Percentiles rank a stretch among this genome's conserved stretches.
Evolutionary conservation across 1,140 invertebrate species (phyloP).

Genomic region (Zaprionus ornatus): DNA sequence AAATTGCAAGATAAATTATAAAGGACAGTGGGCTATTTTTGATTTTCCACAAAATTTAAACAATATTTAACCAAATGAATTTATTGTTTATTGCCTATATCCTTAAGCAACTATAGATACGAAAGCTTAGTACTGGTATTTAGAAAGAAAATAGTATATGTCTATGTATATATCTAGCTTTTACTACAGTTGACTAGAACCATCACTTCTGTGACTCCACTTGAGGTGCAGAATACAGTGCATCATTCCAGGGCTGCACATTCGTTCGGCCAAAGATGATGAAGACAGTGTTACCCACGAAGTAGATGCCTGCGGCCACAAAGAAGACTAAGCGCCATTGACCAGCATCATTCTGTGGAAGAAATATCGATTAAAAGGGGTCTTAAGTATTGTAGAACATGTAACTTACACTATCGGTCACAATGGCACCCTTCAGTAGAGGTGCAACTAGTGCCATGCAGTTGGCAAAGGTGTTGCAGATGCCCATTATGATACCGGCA

Average conservation of each 20-base stretch:
- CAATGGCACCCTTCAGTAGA: constrained; percentile 86
- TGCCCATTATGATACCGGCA: constrained; percentile 87
- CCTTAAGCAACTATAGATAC: neutral
- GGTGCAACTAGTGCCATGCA: constrained; percentile 89
- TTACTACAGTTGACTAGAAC: neutral
- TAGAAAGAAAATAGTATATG: neutral
- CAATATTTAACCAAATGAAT: neutral
- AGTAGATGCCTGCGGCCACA: constrained; percentile 88
- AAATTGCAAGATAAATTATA: too few species aligned
- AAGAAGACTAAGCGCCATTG: constrained; percentile 91
- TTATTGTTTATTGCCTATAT: neutral
- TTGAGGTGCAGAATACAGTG: constrained; percentile 21
- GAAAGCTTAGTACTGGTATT: neutral
- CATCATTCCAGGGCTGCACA: constrained; percentile 88
- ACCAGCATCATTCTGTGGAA: constrained; percentile 83
- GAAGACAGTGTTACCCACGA: constrained; percentile 88
- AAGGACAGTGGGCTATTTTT: too few species aligned
- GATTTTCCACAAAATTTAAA: too few species aligned
- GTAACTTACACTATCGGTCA: constrained; percentile 86
- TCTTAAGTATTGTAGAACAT: too few species aligned
- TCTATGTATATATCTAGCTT: neutral
- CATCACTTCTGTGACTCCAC: constrained; percentile 22
- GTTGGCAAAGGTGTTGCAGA: constrained; percentile 90
- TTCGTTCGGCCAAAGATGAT: constrained; percentile 87
- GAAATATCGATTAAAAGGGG: neutral